Evolutionary conservation across 2,113 vertebrate species (phyloP), one percentile per base, ranked within the genome.

Genomic region (Pyrgilauda ruficollis): DNA sequence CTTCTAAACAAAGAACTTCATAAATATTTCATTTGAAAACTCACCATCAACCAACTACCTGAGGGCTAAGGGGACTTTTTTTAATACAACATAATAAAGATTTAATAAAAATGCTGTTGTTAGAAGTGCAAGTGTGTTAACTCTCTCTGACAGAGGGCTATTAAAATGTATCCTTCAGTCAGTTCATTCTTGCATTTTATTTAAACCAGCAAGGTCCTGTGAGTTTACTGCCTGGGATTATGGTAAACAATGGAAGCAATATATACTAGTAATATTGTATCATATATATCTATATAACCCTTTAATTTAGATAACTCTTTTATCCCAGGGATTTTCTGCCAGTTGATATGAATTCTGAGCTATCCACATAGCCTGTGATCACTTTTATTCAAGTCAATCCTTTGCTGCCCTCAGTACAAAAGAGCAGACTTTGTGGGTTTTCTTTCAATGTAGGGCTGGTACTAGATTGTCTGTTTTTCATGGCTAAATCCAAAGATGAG

Each of bases 1-100:
- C 89, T 97, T 98, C 94, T 96, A 96, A 97, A 95, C 74, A 79
- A 81, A 97, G 93, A 95, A 89, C 64, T 97, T 97, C 96, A 96
- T 93, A 93, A 97, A 96, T 95, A 93, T 93, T 97, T 97, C 86
- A 92, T 97, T 97, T 93, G 88, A 93, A 95, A 93, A 94, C 87
- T 96, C 95, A 95, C 67, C 92, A 89, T 96, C 69, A 76, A 90
- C 92, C 92, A 77, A 78, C 95, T 97, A 96, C 94, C 92, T 97
- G 82, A 89, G 92, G 96, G 86, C 94, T 82, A 93, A 90, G 90
- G 90, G 82, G 84, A 86, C 35, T 91, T 96, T 61, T 95, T 97
- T 97, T 82, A 94, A 95, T 94, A 94, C 89, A 95, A 16, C 69
- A 69, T 91, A 95, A 94, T 96, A 92, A 96, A 94, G 91, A 53